Evolutionary conservation across 1,140 invertebrate species (phyloP).

Genomic region (Trigoniulus corallinus): DNA sequence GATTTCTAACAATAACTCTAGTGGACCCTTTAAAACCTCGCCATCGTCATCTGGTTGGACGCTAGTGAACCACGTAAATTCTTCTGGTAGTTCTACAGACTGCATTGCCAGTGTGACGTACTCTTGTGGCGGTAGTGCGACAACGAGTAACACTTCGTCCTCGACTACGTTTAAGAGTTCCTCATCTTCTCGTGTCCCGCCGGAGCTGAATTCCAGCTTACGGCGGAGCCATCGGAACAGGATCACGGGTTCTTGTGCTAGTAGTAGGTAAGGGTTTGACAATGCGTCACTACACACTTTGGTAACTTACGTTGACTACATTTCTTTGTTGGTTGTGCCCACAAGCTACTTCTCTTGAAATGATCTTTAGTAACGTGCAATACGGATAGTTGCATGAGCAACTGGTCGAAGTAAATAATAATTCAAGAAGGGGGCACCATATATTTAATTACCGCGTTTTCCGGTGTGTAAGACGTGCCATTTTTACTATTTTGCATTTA

Average conservation of each 20-base stretch:
- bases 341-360: too few species aligned
- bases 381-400: too few species aligned
- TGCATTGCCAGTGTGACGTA: not conserved
- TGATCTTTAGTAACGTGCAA: too few species aligned
- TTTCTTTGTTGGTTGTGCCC: too few species aligned
- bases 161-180: not conserved
- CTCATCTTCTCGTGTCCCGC: slow-evolving; percentile 8
- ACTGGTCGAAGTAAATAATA: too few species aligned
- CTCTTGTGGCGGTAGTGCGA: not conserved
- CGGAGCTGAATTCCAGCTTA: slow-evolving; percentile 19
- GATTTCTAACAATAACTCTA: not conserved
- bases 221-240: slow-evolving; percentile 21
- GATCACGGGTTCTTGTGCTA: slow-evolving; percentile 58
- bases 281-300: not conserved
- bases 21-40: slow-evolving; percentile 4
- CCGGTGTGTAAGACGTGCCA: too few species aligned
- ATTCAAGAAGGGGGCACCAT: too few species aligned
- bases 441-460: too few species aligned
- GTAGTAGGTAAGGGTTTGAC: slow-evolving; percentile 45
- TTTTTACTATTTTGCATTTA: too few species aligned
- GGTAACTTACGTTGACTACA: not conserved
- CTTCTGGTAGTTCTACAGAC: too few species aligned
- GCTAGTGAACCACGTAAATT: slow-evolving; percentile 1
- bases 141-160: not conserved
- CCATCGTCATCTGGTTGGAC: slow-evolving; percentile 2